Base-by-base conservation (phyloP, 1,140 invertebrate species). In the Drosophila azteca region DNA sequence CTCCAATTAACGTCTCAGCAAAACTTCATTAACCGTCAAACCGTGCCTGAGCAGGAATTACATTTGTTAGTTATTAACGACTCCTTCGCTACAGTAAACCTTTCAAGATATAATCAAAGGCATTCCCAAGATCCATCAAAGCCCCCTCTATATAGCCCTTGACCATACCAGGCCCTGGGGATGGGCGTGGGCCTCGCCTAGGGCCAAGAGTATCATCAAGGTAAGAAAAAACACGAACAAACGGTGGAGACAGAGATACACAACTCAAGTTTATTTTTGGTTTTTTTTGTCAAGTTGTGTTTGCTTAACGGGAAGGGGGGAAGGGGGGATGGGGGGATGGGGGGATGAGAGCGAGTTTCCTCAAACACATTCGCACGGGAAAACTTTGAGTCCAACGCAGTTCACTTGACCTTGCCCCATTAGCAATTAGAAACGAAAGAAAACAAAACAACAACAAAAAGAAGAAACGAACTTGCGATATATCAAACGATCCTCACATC, bases 401-500 rank as follows among this genome's bases (percentile, higher is more conserved):
- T 54, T 53, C 26, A 48, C 31, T 41, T 44, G 70, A 73, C 70
- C 70, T 73, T 73, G 70, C 39, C 46, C 70, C 59, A 73, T 73
- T 73, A 73, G 70, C 54, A 39, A 39, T 39, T 9, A 35, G 31
- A 9, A 35, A 35, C 31, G 31, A 35, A 39, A 4, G 35, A 39
- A 35, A 31, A 3, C 17, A 9, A 9, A n/a, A 46, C n/a, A 0
- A 3, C 6, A 46, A 41, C n/a, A n/a, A 55, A 4, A 2, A 13
- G 5, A 39, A 39, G 35, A 39, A 39, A 39, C 35, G 11, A 39
- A 39, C 35, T 39, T 39, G 73, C 22, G 35, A 71, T 72, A 64
- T 63, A 73, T 73, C 58, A 73, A 68, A 64, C 43, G 68, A 77
- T 65, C 43, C 53, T 59, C 64, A 62, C 51, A 77, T 71, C 43